Conservation (phyloP, 1,140 invertebrate genomes). For the Tetraneura akinire region DNA sequence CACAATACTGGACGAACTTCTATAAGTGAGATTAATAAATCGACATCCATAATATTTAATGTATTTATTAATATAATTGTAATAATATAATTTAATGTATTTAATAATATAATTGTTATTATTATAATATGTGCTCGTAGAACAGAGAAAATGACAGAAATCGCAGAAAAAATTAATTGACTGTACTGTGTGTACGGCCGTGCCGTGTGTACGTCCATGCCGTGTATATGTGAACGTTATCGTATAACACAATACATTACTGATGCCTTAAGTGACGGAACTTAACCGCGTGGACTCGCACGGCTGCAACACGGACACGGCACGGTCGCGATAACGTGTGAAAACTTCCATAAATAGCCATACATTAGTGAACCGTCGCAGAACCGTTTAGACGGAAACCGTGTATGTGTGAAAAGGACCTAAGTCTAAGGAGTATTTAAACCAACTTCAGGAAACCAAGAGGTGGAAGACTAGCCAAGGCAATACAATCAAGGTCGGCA, state of each 20-base stretch:
- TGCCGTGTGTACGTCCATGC: constrained; percentile 22
- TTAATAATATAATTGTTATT: too few species aligned
- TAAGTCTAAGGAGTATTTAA: neutral
- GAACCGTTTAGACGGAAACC: neutral
- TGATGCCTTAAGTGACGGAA: constrained; percentile 6
- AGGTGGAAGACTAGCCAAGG: neutral
- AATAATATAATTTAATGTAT: too few species aligned
- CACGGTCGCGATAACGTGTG: constrained; percentile 12
- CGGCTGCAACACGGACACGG: neutral
- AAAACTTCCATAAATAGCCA: neutral
- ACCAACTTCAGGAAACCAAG: neutral
- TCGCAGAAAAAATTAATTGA: constrained; percentile 21
- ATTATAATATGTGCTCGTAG: neutral
- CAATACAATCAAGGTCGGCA: neutral
- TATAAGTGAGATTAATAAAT: constrained; percentile 23
- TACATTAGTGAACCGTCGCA: neutral
- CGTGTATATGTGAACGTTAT: constrained; percentile 5
- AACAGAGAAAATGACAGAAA: neutral
- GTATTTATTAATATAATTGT: too few species aligned
- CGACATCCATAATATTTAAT: constrained; percentile 22
- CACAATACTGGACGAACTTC: constrained; percentile 27
- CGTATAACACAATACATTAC: neutral
- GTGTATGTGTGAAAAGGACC: neutral
- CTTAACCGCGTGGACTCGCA: constrained; percentile 5
- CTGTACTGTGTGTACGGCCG: neutral